These are phyloP conservation scores for Ceratina australensis DNA, from an alignment of 1,140 invertebrate genomes.

Conservation along the genomic window DNA sequence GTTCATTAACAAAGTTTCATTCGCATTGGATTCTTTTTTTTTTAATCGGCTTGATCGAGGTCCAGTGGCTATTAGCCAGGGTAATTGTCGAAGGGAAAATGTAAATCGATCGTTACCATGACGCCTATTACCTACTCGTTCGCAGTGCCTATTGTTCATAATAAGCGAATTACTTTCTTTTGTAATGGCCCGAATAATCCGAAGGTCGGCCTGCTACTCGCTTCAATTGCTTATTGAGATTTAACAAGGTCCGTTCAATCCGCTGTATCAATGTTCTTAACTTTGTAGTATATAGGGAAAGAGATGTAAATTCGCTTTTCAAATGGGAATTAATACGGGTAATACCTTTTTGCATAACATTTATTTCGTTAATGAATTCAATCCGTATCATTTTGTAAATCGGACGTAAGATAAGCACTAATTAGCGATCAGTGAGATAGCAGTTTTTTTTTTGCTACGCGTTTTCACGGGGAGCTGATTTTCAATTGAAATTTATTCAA, in stretches of 20 bases:
- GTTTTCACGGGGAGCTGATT: no score
- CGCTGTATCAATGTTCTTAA: constrained; percentile 18
- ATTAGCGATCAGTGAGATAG: no score
- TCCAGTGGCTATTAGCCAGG: neutral
- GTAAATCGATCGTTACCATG: constrained; percentile 33
- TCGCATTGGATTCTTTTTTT: neutral
- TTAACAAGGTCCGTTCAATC: constrained; percentile 18
- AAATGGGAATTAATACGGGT: no score
- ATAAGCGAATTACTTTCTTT: constrained; percentile 48
- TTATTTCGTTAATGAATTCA: no score
- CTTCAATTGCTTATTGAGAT: constrained; percentile 29
- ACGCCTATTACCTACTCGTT: constrained; percentile 7
- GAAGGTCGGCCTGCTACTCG: constrained; percentile 6
- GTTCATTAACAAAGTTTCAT: constrained; percentile 13
- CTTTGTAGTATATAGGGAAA: no score
- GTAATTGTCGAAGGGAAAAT: constrained; percentile 20
- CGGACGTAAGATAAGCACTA: no score
- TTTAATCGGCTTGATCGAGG: neutral
- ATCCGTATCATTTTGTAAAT: no score
- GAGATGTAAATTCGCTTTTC: no score
- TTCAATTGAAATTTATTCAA: no score
- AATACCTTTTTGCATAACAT: no score
- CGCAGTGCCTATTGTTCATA: constrained; percentile 39
- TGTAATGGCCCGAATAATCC: constrained; percentile 23
- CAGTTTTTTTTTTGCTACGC: no score